Base-by-base conservation (phyloP, 2,888 invertebrate species). In the Catocala fraxini region DNA sequence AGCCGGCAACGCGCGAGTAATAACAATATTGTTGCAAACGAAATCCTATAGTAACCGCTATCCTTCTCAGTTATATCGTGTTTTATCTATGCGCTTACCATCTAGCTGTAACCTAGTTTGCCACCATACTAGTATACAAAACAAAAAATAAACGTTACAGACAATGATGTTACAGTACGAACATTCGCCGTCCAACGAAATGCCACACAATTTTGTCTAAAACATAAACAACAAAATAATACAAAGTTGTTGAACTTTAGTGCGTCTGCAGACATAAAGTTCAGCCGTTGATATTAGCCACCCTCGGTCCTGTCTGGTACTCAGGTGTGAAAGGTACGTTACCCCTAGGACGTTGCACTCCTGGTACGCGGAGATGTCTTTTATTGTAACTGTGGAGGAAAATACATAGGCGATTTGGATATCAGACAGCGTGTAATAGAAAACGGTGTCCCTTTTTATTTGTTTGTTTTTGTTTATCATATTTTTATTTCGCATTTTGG, bases 271-370 rank as follows among this genome's bases (percentile, higher is more conserved):
- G 55, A 12, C 34, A 35, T 51, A 41, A 45, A 60, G 13, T 55
- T 55, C 45, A 34, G 34, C 12, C 51, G 39, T 33, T 33, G 13
- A 34, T 60, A 51, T 43, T 47, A 47, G 33, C 12, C 41, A 12
- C 39, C 41, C 25, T 7, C 39, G 25, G 35, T 12, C 11, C 49
- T 51, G 62, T 65, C 68, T 70, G 43, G 43, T 34, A n/a, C 12
- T 6, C 67, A 69, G 75, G 71, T 69, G 58, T 25, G 35, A 46
- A 46, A n/a, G 39, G 46, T 51, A 56, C 56, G 47, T 53, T 56
- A 59, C 58, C 61, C 63, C 51, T 4, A 43, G 69, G 60, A 59
- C 75, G 34, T 69, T 75, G 67, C 77, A 67, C 77, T 69, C 68
- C 12, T 25, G 6, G 46, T 66, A 62, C 10, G 51, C 39, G 33